These are phyloP conservation scores for Scomber scombrus DNA, from an alignment of 2,113 vertebrate genomes.

Conservation along the genomic window DNA sequence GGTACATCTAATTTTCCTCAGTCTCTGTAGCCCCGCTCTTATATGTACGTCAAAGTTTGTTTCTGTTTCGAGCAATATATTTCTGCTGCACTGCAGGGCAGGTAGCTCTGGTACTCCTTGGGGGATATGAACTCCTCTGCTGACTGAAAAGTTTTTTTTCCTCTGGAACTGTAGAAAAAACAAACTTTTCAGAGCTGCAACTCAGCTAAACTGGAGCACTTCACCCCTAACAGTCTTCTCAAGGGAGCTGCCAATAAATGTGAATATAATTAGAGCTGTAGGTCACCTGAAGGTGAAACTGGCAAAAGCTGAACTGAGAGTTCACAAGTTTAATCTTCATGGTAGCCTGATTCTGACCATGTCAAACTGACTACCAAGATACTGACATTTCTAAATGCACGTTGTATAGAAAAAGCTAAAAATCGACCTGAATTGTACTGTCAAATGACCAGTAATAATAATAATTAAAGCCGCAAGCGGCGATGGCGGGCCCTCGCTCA, in stretches of 20 bases:
- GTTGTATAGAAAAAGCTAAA: not conserved
- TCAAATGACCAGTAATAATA: not conserved
- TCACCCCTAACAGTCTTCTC: constrained; percentile 28
- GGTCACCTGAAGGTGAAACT: constrained; percentile 28
- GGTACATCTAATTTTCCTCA: constrained; percentile 36
- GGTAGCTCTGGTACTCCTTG: constrained; percentile 59
- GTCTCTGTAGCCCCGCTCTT: constrained; percentile 46
- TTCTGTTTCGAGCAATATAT: constrained; percentile 46
- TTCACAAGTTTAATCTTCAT: constrained; percentile 10
- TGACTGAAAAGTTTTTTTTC: constrained; percentile 54
- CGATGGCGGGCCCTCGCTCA: too few species aligned
- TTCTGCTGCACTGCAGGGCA: constrained; percentile 68
- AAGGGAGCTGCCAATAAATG: constrained; percentile 12
- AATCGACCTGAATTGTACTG: not conserved
- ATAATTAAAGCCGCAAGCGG: too few species aligned
- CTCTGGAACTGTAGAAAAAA: constrained; percentile 50
- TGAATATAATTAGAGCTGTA: constrained; percentile 25
- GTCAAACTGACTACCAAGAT: not conserved
- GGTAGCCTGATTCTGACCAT: not conserved
- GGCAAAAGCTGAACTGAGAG: not conserved
- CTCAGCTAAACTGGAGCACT: constrained; percentile 69
- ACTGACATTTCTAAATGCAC: not conserved
- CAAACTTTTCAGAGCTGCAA: constrained; percentile 65
- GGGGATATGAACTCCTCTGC: constrained; percentile 69
- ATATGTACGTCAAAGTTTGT: constrained; percentile 40